These are phyloP conservation scores for Anthonomus grandis DNA, from an alignment of 1,140 invertebrate species.

Conservation along the genomic window DNA sequence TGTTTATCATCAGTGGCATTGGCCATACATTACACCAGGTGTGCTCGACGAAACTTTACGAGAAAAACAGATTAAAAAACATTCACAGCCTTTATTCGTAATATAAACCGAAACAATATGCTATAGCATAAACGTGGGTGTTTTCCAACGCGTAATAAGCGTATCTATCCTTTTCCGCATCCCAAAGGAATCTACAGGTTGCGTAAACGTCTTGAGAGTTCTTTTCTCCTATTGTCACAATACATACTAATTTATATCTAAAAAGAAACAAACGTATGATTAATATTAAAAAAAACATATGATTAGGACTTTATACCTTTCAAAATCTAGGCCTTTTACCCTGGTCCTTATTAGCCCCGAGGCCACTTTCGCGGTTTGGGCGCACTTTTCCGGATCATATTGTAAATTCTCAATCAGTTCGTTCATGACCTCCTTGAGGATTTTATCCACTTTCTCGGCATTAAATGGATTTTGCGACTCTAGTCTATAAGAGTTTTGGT, in stretches of 20 bases:
- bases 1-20: too few relatives aligned
- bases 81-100: constrained; percentile 58
- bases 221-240: constrained; percentile 58
- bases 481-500: constrained; percentile 53
- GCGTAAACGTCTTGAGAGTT: constrained; percentile 54
- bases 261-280: constrained; percentile 30
- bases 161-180: constrained; percentile 55
- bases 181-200: constrained; percentile 57
- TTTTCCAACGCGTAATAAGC: constrained; percentile 55
- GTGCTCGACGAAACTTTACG: too few relatives aligned
- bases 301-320: constrained; percentile 45
- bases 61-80: too few relatives aligned
- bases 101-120: constrained; percentile 57
- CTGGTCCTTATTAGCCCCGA: constrained; percentile 49
- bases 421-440: constrained; percentile 49
- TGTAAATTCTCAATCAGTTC: constrained; percentile 50
- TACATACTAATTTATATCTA: constrained; percentile 59
- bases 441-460: constrained; percentile 50
- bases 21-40: too few relatives aligned
- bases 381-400: constrained; percentile 49
- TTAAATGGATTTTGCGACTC: constrained; percentile 53
- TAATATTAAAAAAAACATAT: constrained; percentile 50
- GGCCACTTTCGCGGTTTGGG: constrained; percentile 47
- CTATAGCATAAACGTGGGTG: constrained; percentile 53
- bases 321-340: constrained; percentile 51